Base-by-base conservation (phyloP, 1,140 invertebrate species). In the Drosophila lacertosa region DNA sequence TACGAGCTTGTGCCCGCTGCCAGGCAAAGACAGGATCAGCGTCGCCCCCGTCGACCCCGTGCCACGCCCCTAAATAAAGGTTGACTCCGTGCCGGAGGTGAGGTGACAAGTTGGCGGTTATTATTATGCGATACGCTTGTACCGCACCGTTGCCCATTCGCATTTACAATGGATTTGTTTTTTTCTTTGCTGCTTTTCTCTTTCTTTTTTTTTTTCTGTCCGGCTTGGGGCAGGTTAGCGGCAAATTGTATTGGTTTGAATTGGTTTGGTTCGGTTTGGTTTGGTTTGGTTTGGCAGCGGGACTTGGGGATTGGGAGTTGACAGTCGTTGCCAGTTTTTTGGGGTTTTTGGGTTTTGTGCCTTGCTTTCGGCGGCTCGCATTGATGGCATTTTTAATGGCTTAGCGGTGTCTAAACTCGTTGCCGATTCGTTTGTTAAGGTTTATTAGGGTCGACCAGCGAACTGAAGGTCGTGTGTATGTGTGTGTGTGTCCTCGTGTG, bases 331-430 rank as follows among this genome's bases (percentile, higher is more conserved):
- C n/a, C 51, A 24, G 35, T 54, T 54, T 40, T 54, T 54, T 40
- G 10, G 15, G 44, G 62, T 51, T 78, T 45, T 42, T 40, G 20
- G n/a, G 44, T 37, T 20, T 24, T 33, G 44, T 10, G 18, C 40
- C 63, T 64, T 9, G 58, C 45, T 42, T 51, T 37, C n/a, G 64
- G 54, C 22, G 54, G 69, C 42, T 83, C 60, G 67, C 72, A 73
- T 83, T 84, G 79, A 83, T 83, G 63, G 77, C 80, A 66, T 77
- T 86, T 86, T 86, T 86, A 86, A 84, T 84, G 81, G 81, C 80
- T 63, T 74, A 59, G 67, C 53, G 63, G 62, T 71, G 68, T 65
- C 67, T 70, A 70, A 70, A 70, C 67, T 70, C 67, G 51, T 65
- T 70, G 22, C 58, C 58, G 48, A 62, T 63, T 50, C 53, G 53